Evolutionary conservation across 2,888 invertebrate genomes (phyloP).

Genomic region (Microctonus hyperodae): DNA sequence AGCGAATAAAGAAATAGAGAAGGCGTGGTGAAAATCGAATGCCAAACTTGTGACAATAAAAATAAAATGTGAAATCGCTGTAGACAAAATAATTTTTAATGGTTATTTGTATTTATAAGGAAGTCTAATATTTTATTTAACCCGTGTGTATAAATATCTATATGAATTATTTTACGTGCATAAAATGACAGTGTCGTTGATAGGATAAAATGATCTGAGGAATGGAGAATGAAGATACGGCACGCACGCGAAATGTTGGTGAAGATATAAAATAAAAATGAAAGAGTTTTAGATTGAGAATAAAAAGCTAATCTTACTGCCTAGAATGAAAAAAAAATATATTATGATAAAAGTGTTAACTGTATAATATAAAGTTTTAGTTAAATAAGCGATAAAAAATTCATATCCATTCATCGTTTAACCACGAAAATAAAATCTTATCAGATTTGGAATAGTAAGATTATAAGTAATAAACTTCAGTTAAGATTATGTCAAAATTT

Average conservation of each 20-base stretch:
- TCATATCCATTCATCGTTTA: too few relatives aligned
- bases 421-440: too few relatives aligned
- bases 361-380: not conserved
- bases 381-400: not conserved
- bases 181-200: not conserved
- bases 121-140: too few relatives aligned
- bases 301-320: conserved; percentile 15
- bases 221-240: conserved; percentile 20
- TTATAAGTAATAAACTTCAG: not conserved
- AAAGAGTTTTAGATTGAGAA: conserved; percentile 1
- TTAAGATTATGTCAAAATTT: conserved; percentile 7
- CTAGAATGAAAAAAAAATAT: conserved; percentile 29
- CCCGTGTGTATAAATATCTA: too few relatives aligned
- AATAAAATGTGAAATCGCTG: too few relatives aligned
- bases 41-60: too few relatives aligned
- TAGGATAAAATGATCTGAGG: not conserved
- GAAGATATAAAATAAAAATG: not conserved
- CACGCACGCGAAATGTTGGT: conserved; percentile 23
- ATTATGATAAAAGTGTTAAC: conserved; percentile 26
- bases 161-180: not conserved
- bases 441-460: not conserved
- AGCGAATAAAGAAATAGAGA: too few relatives aligned
- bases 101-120: too few relatives aligned
- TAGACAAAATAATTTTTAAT: too few relatives aligned
- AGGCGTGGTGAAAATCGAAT: too few relatives aligned